phyloP scores from a whole-genome alignment of 2,113 vertebrate genomes.

The Hemiprocne comata region DNA sequence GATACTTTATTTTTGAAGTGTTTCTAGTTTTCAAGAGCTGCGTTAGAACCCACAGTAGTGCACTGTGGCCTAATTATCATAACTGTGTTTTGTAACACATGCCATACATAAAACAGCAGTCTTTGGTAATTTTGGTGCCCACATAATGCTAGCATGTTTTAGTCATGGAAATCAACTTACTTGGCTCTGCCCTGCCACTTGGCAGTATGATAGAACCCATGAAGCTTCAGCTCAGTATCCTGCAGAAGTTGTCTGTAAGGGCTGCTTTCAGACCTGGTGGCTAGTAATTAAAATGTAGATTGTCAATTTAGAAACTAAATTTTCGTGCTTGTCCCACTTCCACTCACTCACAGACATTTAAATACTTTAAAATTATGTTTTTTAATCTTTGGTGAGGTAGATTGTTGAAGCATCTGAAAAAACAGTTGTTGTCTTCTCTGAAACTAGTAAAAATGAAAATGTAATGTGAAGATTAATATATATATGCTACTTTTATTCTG shows the following conservation, averaged over 20 bases:
- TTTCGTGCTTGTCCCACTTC: not conserved
- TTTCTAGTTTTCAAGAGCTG: not conserved
- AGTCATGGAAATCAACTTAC: not conserved
- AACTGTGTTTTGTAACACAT: not conserved
- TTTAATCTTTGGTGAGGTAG: not conserved
- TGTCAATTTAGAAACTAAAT: not conserved
- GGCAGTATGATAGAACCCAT: not conserved
- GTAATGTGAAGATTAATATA: not conserved
- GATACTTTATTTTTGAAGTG: not conserved
- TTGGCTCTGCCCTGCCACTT: not conserved
- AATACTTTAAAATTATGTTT: not conserved
- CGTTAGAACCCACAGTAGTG: not conserved
- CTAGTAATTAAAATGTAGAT: not conserved
- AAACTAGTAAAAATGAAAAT: not conserved
- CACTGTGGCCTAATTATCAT: not conserved
- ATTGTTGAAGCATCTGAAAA: not conserved
- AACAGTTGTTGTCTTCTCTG: not conserved
- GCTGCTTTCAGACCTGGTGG: not conserved
- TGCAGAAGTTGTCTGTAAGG: not conserved
- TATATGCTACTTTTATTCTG: not conserved
- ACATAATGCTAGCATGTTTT: not conserved
- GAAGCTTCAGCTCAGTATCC: not conserved
- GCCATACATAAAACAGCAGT: not conserved
- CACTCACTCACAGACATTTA: not conserved
- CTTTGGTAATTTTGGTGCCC: not conserved